Conservation (phyloP, 2,888 invertebrate species). For the Microdon myrmicae region DNA sequence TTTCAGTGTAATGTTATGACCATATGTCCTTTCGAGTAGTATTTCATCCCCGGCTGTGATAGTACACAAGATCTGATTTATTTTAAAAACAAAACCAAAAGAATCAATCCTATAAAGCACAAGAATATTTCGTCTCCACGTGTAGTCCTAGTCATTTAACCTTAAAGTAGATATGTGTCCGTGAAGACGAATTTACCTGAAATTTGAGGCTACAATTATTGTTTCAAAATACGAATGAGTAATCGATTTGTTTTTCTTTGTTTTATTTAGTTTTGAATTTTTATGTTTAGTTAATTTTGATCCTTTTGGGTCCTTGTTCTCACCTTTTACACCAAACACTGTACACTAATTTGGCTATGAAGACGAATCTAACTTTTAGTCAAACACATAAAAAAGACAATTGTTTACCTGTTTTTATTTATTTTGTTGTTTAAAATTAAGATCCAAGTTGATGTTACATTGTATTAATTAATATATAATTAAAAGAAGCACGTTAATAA, state of each 20-base stretch:
- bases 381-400: slow-evolving; percentile 55
- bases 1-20: slow-evolving; percentile 23
- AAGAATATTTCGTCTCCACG: slow-evolving; percentile 26
- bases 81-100: slow-evolving; percentile 17
- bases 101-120: slow-evolving; percentile 18
- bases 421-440: slow-evolving; percentile 50
- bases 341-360: slow-evolving; percentile 40
- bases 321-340: slow-evolving; percentile 46
- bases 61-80: slow-evolving; percentile 55
- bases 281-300: slow-evolving; percentile 29
- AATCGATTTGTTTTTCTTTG: slow-evolving; percentile 14
- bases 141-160: slow-evolving; percentile 36
- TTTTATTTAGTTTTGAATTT: slow-evolving; percentile 15
- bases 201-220: slow-evolving; percentile 40
- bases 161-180: neutral
- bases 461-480: slow-evolving; percentile 27
- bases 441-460: slow-evolving; percentile 44
- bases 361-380: slow-evolving; percentile 28
- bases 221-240: slow-evolving; percentile 8
- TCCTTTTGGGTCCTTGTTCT: slow-evolving; percentile 46
- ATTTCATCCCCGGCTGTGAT: slow-evolving; percentile 67
- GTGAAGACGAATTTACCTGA: slow-evolving; percentile 5
- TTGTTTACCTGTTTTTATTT: slow-evolving; percentile 55
- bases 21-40: slow-evolving; percentile 41
- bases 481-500: slow-evolving; percentile 1